phyloP scores from a whole-genome alignment of 2,888 invertebrate genomes.

The Noctua janthe region DNA sequence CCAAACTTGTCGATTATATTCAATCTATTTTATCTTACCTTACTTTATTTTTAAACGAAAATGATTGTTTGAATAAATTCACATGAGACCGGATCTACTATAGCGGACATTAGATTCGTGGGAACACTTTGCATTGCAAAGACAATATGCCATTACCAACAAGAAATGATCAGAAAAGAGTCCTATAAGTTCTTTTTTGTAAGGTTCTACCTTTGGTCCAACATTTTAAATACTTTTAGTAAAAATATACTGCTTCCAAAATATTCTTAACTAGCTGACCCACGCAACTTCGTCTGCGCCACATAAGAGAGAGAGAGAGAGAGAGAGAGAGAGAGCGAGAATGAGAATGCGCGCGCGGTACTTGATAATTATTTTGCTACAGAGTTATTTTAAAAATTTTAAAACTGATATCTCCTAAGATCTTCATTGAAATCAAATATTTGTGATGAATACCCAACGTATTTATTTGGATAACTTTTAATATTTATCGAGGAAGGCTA shows the following conservation, averaged over 20 bases:
- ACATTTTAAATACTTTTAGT: neutral
- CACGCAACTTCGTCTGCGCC: too few relatives aligned
- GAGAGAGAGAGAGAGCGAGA: too few relatives aligned
- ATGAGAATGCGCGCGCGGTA: too few relatives aligned
- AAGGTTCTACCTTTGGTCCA: neutral
- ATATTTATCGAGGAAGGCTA: too few relatives aligned
- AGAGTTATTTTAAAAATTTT: too few relatives aligned
- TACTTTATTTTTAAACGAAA: conserved; percentile 9
- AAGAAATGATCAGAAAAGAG: neutral
- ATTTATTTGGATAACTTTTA: too few relatives aligned
- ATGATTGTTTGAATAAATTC: conserved; percentile 24
- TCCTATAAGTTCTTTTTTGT: neutral
- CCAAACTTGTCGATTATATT: neutral
- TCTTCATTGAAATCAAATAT: too few relatives aligned
- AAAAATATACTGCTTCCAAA: neutral
- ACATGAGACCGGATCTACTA: conserved; percentile 42
- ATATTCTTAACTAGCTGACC: conserved; percentile 1
- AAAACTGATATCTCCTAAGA: too few relatives aligned
- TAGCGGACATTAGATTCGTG: conserved; percentile 28
- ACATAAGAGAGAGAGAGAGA: too few relatives aligned
- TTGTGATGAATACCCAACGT: too few relatives aligned
- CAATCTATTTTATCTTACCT: conserved; percentile 2
- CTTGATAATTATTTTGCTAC: too few relatives aligned
- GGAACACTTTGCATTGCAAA: conserved; percentile 32
- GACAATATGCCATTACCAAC: neutral